phyloP scores from a whole-genome alignment of 2,113 vertebrate species.

The Damaliscus lunatus region DNA sequence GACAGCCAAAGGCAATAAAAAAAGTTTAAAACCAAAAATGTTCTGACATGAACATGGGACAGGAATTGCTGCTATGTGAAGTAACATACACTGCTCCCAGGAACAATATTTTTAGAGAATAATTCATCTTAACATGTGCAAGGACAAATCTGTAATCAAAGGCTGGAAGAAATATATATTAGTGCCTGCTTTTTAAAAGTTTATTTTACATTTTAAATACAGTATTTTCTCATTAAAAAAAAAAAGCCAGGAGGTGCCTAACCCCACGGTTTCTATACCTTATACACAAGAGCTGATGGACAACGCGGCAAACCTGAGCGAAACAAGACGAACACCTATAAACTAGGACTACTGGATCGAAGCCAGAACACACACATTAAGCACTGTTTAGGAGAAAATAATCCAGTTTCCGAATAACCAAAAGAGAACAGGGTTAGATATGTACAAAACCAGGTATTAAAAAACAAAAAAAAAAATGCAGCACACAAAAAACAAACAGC shows the following conservation, averaged over 20 bases:
- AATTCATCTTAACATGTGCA: conserved; percentile 68
- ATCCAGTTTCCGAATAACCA: conserved; percentile 69
- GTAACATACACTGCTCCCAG: conserved; percentile 72
- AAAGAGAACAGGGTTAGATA: conserved; percentile 72
- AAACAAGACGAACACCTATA: conserved; percentile 73
- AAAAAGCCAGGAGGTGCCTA: conserved; percentile 78
- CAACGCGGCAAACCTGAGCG: conserved; percentile 60
- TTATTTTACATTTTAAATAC: conserved; percentile 85
- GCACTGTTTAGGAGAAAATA: conserved; percentile 67
- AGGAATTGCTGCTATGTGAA: conserved; percentile 76
- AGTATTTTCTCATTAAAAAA: conserved; percentile 75
- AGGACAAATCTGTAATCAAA: conserved; percentile 70
- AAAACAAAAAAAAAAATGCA: conserved; percentile 43
- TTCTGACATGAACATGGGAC: conserved; percentile 75
- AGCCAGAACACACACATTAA: conserved; percentile 67
- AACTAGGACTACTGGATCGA: conserved; percentile 65
- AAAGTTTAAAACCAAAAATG: conserved; percentile 79
- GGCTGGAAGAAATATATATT: conserved; percentile 82
- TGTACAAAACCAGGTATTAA: conserved; percentile 71
- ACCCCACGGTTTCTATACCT: conserved; percentile 70
- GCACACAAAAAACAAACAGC: neutral
- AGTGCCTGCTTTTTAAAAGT: conserved; percentile 81
- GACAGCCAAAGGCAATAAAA: conserved; percentile 89
- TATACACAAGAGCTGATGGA: conserved; percentile 72
- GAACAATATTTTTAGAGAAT: conserved; percentile 73